Evolutionary conservation across 2,113 vertebrate genomes (phyloP).

Genomic region (Thalassarche chlororhynchos): DNA sequence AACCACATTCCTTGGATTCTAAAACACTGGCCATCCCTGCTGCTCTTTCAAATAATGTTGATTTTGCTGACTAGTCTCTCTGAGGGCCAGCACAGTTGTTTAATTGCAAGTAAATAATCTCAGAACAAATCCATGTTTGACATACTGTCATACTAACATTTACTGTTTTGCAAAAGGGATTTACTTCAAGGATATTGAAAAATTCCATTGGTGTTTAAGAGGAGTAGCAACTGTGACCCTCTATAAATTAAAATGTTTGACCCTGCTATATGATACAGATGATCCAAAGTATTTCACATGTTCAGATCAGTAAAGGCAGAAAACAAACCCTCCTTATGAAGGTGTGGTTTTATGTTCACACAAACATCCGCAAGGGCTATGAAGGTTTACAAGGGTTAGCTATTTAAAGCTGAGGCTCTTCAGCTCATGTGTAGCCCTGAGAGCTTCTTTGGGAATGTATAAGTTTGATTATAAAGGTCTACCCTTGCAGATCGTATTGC

Average conservation of each 20-base stretch:
- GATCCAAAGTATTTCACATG: constrained; percentile 6
- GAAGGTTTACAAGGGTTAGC: neutral
- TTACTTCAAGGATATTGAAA: constrained; percentile 78
- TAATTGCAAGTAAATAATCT: constrained; percentile 79
- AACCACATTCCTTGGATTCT: constrained; percentile 74
- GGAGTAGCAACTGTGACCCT: constrained; percentile 64
- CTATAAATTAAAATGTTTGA: constrained; percentile 71
- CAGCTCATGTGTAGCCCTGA: neutral
- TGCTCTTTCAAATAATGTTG: constrained; percentile 69
- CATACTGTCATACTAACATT: constrained; percentile 70
- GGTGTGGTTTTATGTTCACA: neutral
- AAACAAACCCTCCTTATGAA: constrained; percentile 16
- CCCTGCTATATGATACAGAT: constrained; percentile 21
- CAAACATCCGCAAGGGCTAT: neutral
- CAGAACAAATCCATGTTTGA: constrained; percentile 68
- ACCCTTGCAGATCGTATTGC: neutral
- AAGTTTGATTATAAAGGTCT: neutral
- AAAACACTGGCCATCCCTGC: constrained; percentile 52
- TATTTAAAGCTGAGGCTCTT: neutral
- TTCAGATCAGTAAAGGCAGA: constrained; percentile 21
- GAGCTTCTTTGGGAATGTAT: neutral
- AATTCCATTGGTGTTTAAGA: constrained; percentile 74
- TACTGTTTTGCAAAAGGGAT: constrained; percentile 71
- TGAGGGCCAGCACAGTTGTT: constrained; percentile 65
- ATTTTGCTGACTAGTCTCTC: constrained; percentile 71